Percentiles rank a stretch among this genome's conserved stretches.
These are phyloP conservation scores for Lycaon pictus DNA, from an alignment of 2,113 vertebrate species.

Conservation along the genomic window DNA sequence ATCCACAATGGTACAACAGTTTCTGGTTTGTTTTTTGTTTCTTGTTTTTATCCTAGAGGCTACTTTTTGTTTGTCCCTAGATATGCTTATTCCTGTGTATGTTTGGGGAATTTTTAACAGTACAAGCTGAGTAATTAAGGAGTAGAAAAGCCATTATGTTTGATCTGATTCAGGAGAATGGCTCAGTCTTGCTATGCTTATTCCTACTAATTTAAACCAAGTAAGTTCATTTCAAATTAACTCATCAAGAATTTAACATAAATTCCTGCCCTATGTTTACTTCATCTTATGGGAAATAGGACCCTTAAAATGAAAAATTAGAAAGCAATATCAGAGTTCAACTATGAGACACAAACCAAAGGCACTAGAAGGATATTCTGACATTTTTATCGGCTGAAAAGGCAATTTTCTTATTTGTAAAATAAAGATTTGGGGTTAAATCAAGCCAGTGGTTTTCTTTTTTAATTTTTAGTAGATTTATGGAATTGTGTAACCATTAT, in stretches of 20 bases:
- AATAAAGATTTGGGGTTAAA: conserved; percentile 22
- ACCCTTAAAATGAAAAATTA: conserved; percentile 19
- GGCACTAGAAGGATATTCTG: neutral
- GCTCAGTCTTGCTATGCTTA: neutral
- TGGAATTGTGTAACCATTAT: neutral
- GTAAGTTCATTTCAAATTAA: conserved; percentile 41
- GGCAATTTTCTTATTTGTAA: conserved; percentile 20
- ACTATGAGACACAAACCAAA: conserved; percentile 7
- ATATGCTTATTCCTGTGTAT: neutral
- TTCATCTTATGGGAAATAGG: neutral
- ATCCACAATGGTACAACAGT: conserved; percentile 2
- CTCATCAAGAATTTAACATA: conserved; percentile 26
- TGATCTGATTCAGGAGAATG: neutral
- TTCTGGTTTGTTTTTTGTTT: neutral
- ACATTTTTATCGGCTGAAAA: neutral
- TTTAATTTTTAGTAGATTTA: conserved; percentile 26
- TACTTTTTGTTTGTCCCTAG: neutral
- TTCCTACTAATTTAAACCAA: conserved; percentile 42
- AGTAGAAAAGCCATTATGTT: neutral
- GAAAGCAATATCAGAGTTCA: conserved; percentile 12
- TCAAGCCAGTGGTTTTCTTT: neutral
- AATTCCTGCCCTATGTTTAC: neutral
- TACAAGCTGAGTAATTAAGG: conserved; percentile 37
- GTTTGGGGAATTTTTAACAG: conserved; percentile 18
- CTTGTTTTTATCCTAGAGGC: conserved; percentile 8